Evolutionary conservation across 1,140 invertebrate species (phyloP).

Genomic region (Belonocnema kinseyi): DNA sequence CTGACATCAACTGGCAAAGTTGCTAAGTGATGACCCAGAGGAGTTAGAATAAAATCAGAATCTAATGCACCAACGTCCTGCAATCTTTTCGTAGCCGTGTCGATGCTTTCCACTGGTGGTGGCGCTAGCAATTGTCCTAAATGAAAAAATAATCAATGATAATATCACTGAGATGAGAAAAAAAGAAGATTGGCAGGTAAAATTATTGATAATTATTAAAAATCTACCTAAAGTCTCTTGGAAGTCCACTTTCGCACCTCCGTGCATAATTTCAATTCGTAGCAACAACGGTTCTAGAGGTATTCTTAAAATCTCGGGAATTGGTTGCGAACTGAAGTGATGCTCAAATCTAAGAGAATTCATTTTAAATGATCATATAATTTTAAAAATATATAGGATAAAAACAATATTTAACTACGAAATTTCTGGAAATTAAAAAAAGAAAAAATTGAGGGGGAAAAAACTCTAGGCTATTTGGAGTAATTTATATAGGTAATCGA

Average conservation of each 20-base stretch:
- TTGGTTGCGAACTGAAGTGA: slow-evolving; percentile 81
- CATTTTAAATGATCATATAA: slow-evolving; percentile 13
- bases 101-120: slow-evolving; percentile 85
- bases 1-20: slow-evolving; percentile 93
- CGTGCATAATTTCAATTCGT: slow-evolving; percentile 90
- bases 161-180: neutral
- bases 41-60: slow-evolving; percentile 85
- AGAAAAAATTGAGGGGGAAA: too few relatives aligned
- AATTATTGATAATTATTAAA: slow-evolving; percentile 22
- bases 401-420: too few relatives aligned
- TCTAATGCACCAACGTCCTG: slow-evolving; percentile 93
- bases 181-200: too few relatives aligned
- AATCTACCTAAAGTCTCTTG: slow-evolving; percentile 80
- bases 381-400: too few relatives aligned
- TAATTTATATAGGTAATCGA: too few relatives aligned
- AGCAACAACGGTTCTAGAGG: slow-evolving; percentile 92
- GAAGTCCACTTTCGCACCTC: slow-evolving; percentile 80
- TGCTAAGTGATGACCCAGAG: slow-evolving; percentile 92
- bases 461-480: too few relatives aligned
- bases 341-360: slow-evolving; percentile 73
- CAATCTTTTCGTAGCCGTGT: slow-evolving; percentile 85
- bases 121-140: slow-evolving; percentile 85
- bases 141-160: slow-evolving; percentile 22
- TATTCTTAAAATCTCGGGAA: slow-evolving; percentile 90
- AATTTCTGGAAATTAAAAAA: too few relatives aligned